A percentile compares a stretch with the other conserved stretches of the same genome.
Evolutionary conservation across 1,140 invertebrate species (phyloP).

Genomic region (Daktulosphaira vitifoliae): DNA sequence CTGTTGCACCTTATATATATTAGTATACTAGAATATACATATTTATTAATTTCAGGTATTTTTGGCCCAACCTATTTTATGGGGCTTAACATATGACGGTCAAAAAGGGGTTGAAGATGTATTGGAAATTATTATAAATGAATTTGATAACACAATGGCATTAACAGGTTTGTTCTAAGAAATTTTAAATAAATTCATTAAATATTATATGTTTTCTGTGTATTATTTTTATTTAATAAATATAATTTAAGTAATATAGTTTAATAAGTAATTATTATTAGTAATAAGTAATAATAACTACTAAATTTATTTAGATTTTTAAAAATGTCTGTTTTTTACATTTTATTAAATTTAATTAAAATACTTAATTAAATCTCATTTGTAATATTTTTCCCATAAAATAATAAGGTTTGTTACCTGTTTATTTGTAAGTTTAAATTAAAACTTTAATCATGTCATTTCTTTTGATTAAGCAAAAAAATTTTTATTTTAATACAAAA

Average conservation of each 20-base stretch:
- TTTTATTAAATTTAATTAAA: no score
- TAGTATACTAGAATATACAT: no score
- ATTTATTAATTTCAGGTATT: conserved; percentile 55
- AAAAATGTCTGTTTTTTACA: no score
- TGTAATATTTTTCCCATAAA: no score
- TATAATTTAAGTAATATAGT: conserved; percentile 1
- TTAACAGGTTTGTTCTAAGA: conserved; percentile 71
- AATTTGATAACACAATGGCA: conserved; percentile 68
- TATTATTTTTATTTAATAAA: not conserved
- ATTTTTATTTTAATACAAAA: no score
- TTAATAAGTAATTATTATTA: conserved; percentile 2
- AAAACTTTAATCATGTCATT: no score
- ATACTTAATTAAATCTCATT: no score
- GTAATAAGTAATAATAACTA: not conserved
- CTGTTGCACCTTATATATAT: no score
- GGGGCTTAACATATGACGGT: conserved; percentile 73
- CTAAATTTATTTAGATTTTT: no score
- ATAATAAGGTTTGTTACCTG: no score
- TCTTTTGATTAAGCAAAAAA: no score
- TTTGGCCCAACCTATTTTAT: conserved; percentile 76
- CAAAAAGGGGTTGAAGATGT: conserved; percentile 67
- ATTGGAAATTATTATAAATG: conserved; percentile 62
- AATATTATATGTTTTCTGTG: not conserved
- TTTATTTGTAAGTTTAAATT: no score
- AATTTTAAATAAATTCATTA: not conserved